Base-by-base conservation (phyloP, 2,113 vertebrate genomes). In the Antigone vipio region DNA sequence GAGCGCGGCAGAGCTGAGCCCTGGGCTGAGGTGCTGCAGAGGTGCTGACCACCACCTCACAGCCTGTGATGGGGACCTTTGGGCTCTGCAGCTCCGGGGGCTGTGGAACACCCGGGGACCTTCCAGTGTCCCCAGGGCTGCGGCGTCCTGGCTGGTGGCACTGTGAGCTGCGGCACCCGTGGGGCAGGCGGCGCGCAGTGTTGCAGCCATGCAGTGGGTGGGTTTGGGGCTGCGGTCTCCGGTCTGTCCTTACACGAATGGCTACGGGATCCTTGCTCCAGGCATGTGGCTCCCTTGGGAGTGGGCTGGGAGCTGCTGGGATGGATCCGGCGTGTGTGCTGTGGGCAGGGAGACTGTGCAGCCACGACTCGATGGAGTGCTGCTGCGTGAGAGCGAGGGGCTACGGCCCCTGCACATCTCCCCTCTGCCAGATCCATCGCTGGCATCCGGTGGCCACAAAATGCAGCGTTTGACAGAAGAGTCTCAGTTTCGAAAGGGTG, bases 341-440 rank as follows among this genome's bases (percentile, higher is more conserved):
- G 0, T 0, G 40, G 38, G 11, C 0, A 3, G 19, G 34, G 32
- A 9, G 18, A 5, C 23, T 0, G 30, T 2, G 56, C 71, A 74
- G 74, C 75, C 58, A 9, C 56, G 9, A 0, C 12, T 6, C 0
- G 1, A 7, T 22, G 1, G 1, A 4, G 21, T 1, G 56, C 56
- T 6, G 64, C 55, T 5, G 72, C 14, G 1, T 0, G 3, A 47
- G 22, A 34, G 9, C 0, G 6, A 40, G 63, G 20, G 38, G 49
- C 68, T 20, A 1, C 1, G 0, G 19, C 11, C 29, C 7, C 45
- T 3, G 32, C 3, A 4, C 32, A 14, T 29, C 64, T 82, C 42
- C 42, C 26, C 45, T 23, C 32, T 1, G 6, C 29, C 91, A 24
- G 19, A 32, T 27, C 55, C 74, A 3, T 12, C 2, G 4, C 68